These are phyloP conservation scores for Apotomis betuletana DNA, from an alignment of 2,888 invertebrate species.

Conservation along the genomic window DNA sequence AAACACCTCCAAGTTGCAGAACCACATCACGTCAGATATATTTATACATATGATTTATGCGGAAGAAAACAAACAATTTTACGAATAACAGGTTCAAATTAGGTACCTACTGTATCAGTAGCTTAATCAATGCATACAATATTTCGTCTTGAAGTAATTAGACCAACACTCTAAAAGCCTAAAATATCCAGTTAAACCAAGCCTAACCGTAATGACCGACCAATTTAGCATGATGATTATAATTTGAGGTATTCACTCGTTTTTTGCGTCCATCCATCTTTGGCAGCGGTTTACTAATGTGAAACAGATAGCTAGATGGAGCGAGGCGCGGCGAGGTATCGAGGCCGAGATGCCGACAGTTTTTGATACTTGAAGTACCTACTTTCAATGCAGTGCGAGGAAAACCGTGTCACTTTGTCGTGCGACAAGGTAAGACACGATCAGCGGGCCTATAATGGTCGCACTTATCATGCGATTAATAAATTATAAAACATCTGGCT, in stretches of 20 bases:
- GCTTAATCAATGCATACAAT: not conserved
- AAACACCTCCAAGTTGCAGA: no score
- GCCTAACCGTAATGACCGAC: constrained; percentile 32
- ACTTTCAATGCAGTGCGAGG: not conserved
- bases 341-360: constrained; percentile 65
- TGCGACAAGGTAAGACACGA: no score
- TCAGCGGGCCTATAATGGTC: no score
- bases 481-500: no score
- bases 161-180: constrained; percentile 1
- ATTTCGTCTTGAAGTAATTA: not conserved
- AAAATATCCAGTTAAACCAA: constrained; percentile 27
- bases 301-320: constrained; percentile 64
- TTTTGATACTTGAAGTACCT: constrained; percentile 61
- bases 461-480: no score
- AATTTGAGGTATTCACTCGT: constrained; percentile 32
- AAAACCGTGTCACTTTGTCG: not conserved
- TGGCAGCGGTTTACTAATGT: constrained; percentile 54
- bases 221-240: constrained; percentile 32
- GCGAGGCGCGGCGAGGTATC: constrained; percentile 71
- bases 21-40: no score
- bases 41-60: no score
- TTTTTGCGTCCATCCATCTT: constrained; percentile 49
- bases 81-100: not conserved
- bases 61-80: not conserved
- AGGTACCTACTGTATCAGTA: not conserved